Base-by-base conservation (phyloP, 2,888 invertebrate species). In the Xestoiulus laeticollis region DNA sequence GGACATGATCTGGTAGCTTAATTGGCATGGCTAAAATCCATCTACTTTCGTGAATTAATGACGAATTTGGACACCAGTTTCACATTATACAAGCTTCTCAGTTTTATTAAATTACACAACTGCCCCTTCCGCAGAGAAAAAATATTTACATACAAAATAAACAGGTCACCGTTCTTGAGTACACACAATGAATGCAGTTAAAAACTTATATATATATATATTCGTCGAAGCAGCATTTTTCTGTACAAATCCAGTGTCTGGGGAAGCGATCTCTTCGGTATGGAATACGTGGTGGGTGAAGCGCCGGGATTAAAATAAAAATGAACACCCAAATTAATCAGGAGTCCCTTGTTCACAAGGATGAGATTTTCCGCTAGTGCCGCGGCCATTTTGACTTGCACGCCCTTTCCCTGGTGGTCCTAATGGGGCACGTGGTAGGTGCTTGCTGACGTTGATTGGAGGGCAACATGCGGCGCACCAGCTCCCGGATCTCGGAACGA, bases 401-500 rank as follows among this genome's bases (percentile, higher is more conserved):
- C 48, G 48, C 48, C 10, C 48, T 10, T 19, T 48, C 48, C 48
- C 48, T 48, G 48, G 82, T 22, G 30, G n/a, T 30, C n/a, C 16
- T 30, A n/a, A 19, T 32, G 82, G 82, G 5, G 32, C 26, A 26
- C 12, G 82, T n/a, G n/a, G 82, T 22, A 3, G 82, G 12, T 22
- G 33, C 22, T 38, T 5, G 38, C 33, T 43, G 33, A 16, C 85
- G 30, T 19, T 85, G 38, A 32, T 30, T 33, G 26, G 85, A 85
- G 6, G 85, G 85, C 85, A 85, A 32, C 3, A 85, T 85, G 22
- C 38, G 33, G 33, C 85, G 85, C 33, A 85, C 85, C 16, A 85
- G 33, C 43, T 85, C 85, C 33, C 38, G 30, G 43, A 85, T 85
- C 33, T 85, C 38, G 16, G 85, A 85, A 85, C 33, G 85, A 32